Conservation (phyloP, 1,140 invertebrate species). For the Oppia nitens region DNA sequence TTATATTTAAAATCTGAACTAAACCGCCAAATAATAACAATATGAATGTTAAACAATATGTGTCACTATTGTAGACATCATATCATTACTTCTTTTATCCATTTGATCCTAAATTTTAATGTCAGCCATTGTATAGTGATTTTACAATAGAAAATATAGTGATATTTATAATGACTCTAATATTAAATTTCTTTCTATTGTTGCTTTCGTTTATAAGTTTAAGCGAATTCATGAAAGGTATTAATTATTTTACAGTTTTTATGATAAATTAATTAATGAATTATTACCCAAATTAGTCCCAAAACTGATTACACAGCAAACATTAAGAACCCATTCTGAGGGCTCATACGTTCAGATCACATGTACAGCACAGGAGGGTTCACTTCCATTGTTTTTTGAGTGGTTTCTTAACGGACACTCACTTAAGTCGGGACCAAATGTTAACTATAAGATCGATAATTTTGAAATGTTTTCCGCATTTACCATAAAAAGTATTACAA, state of each 20-base stretch:
- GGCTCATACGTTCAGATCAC: slow-evolving; percentile 3
- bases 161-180: not conserved
- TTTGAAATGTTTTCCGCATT: slow-evolving; percentile 19
- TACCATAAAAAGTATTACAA: slow-evolving; percentile 26
- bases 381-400: slow-evolving; percentile 6
- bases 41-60: too few species aligned
- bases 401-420: slow-evolving; percentile 6
- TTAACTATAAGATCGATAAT: not conserved
- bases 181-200: not conserved
- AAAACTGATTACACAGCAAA: not conserved
- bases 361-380: slow-evolving; percentile 2
- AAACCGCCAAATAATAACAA: too few species aligned
- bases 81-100: too few species aligned
- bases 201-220: not conserved
- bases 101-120: too few species aligned
- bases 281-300: too few species aligned
- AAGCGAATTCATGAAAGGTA: not conserved
- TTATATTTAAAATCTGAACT: not conserved
- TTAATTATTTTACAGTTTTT: not conserved
- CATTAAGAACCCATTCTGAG: not conserved
- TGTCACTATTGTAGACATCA: too few species aligned
- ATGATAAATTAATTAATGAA: not conserved
- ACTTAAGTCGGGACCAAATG: not conserved
- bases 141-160: too few species aligned
- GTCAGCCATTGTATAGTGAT: too few species aligned